These are phyloP conservation scores for Leptodactylus fallax DNA, from an alignment of 2,797 vertebrate species.

Conservation along the genomic window DNA sequence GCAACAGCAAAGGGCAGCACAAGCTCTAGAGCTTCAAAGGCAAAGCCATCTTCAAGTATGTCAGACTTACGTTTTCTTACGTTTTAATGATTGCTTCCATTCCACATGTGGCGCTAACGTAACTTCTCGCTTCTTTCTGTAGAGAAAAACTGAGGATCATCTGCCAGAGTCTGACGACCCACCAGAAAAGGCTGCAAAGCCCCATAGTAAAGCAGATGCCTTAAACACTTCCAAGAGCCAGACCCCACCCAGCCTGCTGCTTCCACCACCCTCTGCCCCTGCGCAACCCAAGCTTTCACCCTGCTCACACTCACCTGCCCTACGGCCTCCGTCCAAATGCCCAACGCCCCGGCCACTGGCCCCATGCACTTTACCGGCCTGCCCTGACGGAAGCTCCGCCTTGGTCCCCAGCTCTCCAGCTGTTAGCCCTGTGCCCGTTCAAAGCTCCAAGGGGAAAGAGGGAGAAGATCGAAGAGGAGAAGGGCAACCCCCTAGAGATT, in stretches of 20 bases:
- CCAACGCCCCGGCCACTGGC: conserved; percentile 72
- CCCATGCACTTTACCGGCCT: conserved; percentile 85
- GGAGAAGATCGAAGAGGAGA: conserved; percentile 82
- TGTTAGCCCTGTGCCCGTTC: conserved; percentile 83
- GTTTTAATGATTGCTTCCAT: background rate
- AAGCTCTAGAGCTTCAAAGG: conserved; percentile 74
- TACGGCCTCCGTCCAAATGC: conserved; percentile 83
- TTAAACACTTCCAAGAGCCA: conserved; percentile 81
- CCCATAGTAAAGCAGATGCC: conserved; percentile 87
- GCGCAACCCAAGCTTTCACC: conserved; percentile 86
- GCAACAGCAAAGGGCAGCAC: conserved; percentile 82
- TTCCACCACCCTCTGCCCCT: conserved; percentile 66
- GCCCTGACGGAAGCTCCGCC: conserved; percentile 76
- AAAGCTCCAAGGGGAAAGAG: conserved; percentile 79
- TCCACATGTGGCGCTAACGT: background rate
- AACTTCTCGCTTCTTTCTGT: conserved; percentile 46
- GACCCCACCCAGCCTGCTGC: conserved; percentile 70
- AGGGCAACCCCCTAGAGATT: conserved; percentile 79
- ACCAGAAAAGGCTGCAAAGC: conserved; percentile 85
- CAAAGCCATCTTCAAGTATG: conserved; percentile 75
- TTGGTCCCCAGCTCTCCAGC: conserved; percentile 82
- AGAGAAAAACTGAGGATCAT: conserved; percentile 86
- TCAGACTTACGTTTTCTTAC: background rate
- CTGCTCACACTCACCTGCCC: conserved; percentile 88
- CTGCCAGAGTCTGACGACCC: conserved; percentile 83